Evolutionary conservation across 2,797 vertebrate species (phyloP).

Genomic region (Nothura maculosa): DNA sequence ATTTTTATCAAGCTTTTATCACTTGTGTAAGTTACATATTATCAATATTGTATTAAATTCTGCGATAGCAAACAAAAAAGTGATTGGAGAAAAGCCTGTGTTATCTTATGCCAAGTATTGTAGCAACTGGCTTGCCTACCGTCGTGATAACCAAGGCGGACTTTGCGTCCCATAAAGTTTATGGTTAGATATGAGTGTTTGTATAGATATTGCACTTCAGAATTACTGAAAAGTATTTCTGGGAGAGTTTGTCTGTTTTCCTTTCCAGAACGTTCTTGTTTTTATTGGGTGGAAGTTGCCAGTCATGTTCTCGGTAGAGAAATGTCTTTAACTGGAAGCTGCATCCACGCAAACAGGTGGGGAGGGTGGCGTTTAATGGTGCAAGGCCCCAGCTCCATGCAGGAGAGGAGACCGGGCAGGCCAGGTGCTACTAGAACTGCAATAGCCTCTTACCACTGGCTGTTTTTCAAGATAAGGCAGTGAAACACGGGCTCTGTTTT

Average conservation of each 20-base stretch:
- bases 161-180: slow-evolving; percentile 25
- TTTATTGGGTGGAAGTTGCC: not conserved
- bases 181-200: not conserved
- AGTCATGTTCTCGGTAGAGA: not conserved
- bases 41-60: not conserved
- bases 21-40: not conserved
- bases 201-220: not conserved
- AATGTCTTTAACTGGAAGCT: not conserved
- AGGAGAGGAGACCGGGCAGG: not conserved
- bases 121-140: not conserved
- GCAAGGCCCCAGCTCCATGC: accelerated
- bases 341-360: not conserved
- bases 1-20: not conserved
- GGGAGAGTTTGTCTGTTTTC: not conserved
- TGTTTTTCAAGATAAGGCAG: not conserved
- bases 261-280: not conserved
- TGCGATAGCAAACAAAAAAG: not conserved
- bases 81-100: not conserved
- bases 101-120: not conserved
- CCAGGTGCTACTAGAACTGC: not conserved
- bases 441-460: not conserved
- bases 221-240: not conserved
- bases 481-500: not conserved
- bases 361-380: not conserved
- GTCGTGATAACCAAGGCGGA: not conserved